Percentiles rank a stretch among this genome's conserved stretches.
phyloP scores from a whole-genome alignment of 2,113 vertebrate species.

The Xerus inauris region DNA sequence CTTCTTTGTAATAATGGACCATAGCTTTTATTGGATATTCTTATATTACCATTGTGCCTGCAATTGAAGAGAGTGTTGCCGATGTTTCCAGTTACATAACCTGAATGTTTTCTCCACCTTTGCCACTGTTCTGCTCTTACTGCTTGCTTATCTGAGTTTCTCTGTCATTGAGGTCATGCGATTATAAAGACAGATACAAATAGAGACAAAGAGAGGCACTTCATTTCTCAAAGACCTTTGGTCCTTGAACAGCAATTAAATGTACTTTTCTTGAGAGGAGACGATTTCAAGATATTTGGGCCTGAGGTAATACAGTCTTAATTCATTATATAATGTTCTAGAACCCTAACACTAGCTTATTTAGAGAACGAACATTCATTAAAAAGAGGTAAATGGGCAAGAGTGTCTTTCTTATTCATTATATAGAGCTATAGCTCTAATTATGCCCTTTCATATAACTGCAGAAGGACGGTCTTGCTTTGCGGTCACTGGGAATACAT shows the following conservation, averaged over 20 bases:
- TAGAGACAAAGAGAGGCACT: constrained; percentile 35
- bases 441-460: constrained; percentile 61
- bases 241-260: constrained; percentile 63
- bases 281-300: constrained; percentile 44
- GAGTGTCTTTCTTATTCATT: constrained; percentile 48
- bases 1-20: constrained; percentile 1
- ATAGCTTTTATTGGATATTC: constrained; percentile 3
- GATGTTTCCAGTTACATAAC: constrained; percentile 54
- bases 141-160: constrained; percentile 46
- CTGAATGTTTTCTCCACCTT: constrained; percentile 30
- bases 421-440: constrained; percentile 43
- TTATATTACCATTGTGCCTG: constrained; percentile 24
- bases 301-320: neutral
- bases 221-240: constrained; percentile 53
- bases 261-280: constrained; percentile 45
- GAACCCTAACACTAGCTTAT: constrained; percentile 51
- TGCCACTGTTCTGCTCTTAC: constrained; percentile 28
- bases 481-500: constrained; percentile 50
- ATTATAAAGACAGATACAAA: constrained; percentile 57
- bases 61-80: constrained; percentile 26
- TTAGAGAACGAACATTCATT: constrained; percentile 60
- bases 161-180: constrained; percentile 54
- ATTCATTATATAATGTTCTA: constrained; percentile 64
- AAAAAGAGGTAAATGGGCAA: constrained; percentile 56
- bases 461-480: neutral